A percentile compares a stretch with the other conserved stretches of the same genome.
phyloP scores from a whole-genome alignment of 2,888 invertebrate species.

The Drosophila pseudotalamancana region DNA sequence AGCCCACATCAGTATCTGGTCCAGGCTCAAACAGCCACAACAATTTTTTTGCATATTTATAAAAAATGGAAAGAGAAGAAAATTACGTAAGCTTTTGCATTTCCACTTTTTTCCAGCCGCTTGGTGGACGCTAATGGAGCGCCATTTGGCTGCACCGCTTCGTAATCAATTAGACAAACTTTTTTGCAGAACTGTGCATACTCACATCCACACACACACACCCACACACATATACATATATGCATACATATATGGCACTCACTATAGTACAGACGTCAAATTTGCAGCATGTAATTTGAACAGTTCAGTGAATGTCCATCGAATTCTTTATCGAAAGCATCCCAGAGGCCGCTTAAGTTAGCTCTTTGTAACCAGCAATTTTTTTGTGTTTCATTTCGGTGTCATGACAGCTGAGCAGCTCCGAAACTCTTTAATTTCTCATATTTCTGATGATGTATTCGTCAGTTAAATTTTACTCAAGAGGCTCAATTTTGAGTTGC shows the following conservation, averaged over 20 bases:
- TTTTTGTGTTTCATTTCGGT: no score
- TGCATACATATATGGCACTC: background rate
- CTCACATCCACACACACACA: constrained; percentile 1
- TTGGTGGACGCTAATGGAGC: constrained; percentile 69
- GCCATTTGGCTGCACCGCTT: constrained; percentile 61
- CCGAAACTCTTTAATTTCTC: no score
- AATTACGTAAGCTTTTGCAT: constrained; percentile 49
- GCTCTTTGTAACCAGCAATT: no score
- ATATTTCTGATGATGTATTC: no score
- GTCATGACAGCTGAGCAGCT: no score
- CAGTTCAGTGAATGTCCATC: constrained; percentile 49
- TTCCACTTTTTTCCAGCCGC: constrained; percentile 17
- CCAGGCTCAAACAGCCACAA: constrained; percentile 61
- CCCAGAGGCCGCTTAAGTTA: constrained; percentile 6
- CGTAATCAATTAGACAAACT: constrained; percentile 74
- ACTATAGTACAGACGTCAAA: no score
- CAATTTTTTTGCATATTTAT: constrained; percentile 68
- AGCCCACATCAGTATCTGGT: constrained; percentile 18
- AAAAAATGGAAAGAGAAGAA: constrained; percentile 11
- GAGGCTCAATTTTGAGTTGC: no score
- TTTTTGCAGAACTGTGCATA: constrained; percentile 51
- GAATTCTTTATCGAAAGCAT: constrained; percentile 10
- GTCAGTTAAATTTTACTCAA: no score
- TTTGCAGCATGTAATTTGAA: constrained; percentile 64
- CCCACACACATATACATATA: background rate